Evolutionary conservation across 2,797 vertebrate species (phyloP), one percentile per base, ranked within the genome.

Genomic region (Fistularia tabacaria): DNA sequence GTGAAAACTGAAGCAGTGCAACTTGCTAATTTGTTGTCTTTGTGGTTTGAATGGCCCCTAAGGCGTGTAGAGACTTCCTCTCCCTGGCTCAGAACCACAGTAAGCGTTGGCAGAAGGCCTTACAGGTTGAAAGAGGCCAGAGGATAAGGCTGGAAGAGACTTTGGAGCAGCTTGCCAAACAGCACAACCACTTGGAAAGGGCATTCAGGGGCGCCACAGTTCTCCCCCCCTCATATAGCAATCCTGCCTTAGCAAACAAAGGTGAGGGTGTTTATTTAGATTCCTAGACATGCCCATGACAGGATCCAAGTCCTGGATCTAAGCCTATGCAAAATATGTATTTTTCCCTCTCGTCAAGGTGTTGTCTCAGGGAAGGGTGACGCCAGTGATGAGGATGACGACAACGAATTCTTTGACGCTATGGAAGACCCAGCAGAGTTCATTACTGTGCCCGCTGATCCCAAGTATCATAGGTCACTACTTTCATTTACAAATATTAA

Each of bases 171-270:
- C 72, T 98, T 65, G 96, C 96, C 1, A 98, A 98, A 82, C 96
- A 98, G 75, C 96, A 98, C 83, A 98, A 98, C 81, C 94, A 98
- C 76, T 84, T 98, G 76, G 96, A 98, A 71, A 88, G 95, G 68
- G 96, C 93, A 38, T 98, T 98, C 81, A 93, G 95, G 0, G 96
- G 96, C 0, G 95, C 93, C 11, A 96, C 95, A 0, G 95, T 97
- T 52, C 90, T 98, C 46, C 91, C 94, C 0, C 64, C 93, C 1
- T 84, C 89, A 9, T 76, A 83, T 0, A 67, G 92, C 0, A 93
- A 93, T 78, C 73, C 85, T 0, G 49, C 80, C 0, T 83, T 90
- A 36, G 82, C 90, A 0, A 76, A 66, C 62, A 95, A 97, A 93
- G 93, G 95, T 96, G 63, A 38, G 38, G 12, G 1, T 25, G 25